Evolutionary conservation across 1,140 invertebrate genomes (phyloP).

Genomic region (Grapholita molesta): DNA sequence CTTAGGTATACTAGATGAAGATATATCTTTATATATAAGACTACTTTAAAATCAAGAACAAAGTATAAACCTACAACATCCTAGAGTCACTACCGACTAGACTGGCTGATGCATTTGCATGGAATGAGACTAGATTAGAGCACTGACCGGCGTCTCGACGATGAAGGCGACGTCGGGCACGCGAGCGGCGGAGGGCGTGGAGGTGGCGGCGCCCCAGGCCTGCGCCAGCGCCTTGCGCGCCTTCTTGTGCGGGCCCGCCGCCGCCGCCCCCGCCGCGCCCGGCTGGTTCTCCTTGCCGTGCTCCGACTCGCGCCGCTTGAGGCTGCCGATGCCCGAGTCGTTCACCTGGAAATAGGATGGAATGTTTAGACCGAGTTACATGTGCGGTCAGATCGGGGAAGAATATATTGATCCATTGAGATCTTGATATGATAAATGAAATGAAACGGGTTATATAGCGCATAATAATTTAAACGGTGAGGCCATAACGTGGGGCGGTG

Average conservation of each 20-base stretch:
- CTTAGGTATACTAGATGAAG: too few species aligned
- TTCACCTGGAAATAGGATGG: slow-evolving; percentile 39
- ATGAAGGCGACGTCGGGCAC: slow-evolving; percentile 81
- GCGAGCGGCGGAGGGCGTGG: slow-evolving; percentile 75
- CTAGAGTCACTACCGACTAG: too few species aligned
- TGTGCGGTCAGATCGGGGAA: neutral
- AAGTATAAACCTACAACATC: too few species aligned
- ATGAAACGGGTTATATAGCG: too few species aligned
- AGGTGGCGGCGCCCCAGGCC: slow-evolving; percentile 81
- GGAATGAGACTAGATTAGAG: slow-evolving; percentile 23
- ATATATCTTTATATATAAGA: too few species aligned
- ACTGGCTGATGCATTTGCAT: too few species aligned
- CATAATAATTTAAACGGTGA: too few species aligned
- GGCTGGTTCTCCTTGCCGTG: slow-evolving; percentile 48
- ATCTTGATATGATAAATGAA: too few species aligned
- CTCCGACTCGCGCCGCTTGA: slow-evolving; percentile 80
- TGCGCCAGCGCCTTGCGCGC: slow-evolving; percentile 87
- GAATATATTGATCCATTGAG: too few species aligned
- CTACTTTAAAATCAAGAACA: too few species aligned
- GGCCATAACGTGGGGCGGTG: too few species aligned
- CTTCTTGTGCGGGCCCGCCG: slow-evolving; percentile 79
- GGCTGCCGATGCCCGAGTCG: slow-evolving; percentile 69
- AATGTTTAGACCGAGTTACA: neutral
- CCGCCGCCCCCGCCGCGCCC: slow-evolving; percentile 83
- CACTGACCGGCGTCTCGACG: slow-evolving; percentile 75